Evolutionary conservation across 2,113 vertebrate species (phyloP).

Genomic region (Geothlypis trichas): DNA sequence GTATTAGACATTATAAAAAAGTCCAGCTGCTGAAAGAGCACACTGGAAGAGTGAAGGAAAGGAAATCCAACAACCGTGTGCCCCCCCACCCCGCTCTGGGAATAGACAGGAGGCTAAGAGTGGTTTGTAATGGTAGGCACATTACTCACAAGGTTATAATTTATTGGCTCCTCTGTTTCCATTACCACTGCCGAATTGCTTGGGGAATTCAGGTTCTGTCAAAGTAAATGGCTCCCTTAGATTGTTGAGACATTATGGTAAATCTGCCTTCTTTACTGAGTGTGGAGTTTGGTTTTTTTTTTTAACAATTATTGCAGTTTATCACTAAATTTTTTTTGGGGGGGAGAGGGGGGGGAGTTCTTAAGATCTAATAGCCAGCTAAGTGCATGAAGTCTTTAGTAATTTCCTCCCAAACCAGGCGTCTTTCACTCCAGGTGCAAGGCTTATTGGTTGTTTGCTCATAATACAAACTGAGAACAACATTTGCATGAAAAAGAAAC

Average conservation of each 20-base stretch:
- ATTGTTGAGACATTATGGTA: slow-evolving; percentile 26
- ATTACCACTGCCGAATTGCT: slow-evolving; percentile 32
- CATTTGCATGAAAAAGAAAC: slow-evolving; percentile 30
- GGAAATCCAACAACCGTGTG: slow-evolving; percentile 7
- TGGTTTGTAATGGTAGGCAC: slow-evolving; percentile 55
- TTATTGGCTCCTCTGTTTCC: slow-evolving; percentile 65
- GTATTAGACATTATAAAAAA: neutral
- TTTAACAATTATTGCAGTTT: neutral
- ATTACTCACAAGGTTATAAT: slow-evolving; percentile 58
- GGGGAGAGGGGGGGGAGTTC: neutral
- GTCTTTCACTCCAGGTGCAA: neutral
- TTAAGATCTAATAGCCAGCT: neutral
- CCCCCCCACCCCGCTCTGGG: neutral
- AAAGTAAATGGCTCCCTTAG: slow-evolving; percentile 50
- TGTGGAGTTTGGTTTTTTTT: neutral
- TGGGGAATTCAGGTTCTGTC: slow-evolving; percentile 56
- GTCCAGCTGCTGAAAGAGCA: neutral
- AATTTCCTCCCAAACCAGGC: neutral
- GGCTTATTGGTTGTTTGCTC: neutral
- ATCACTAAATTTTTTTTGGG: neutral
- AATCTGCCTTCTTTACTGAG: neutral
- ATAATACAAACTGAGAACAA: neutral
- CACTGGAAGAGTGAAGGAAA: neutral
- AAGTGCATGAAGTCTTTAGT: neutral
- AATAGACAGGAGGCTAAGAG: slow-evolving; percentile 31